Evolutionary conservation across 2,797 vertebrate species (phyloP), one percentile per base, ranked within the genome.

Genomic region (Syngnathus acus): DNA sequence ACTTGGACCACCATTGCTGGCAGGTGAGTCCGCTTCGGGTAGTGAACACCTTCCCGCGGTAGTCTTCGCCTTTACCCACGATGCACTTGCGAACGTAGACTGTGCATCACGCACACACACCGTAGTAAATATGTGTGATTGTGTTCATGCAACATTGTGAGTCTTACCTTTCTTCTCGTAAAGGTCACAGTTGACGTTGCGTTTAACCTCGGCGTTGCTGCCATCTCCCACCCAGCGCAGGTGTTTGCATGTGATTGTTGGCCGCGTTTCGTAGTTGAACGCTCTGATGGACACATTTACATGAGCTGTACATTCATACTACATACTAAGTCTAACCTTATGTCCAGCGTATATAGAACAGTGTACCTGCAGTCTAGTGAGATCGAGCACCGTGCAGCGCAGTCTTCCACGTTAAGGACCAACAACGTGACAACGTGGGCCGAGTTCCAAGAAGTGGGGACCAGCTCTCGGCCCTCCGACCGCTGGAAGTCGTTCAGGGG

Each of bases 111-210:
- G 70, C 38, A 40, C 17, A 68, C n/a, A 39, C 2, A 17, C 26
- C 7, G 60, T 38, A 19, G 16, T 14, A 7, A 58, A 37, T 0
- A 38, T 0, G 2, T 16, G 60, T 23, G 32, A 32, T 11, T 14
- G 50, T 3, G 19, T 16, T 63, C 2, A 42, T 10, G 21, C 13
- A 23, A 47, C 11, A 11, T 5, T 16, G 6, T 16, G 19, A 1
- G 7, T 62, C 11, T 82, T 76, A 94, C 96, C 93, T 89, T 99
- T 99, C 82, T 97, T 99, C 84, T 99, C 95, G 67, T 95, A 99
- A 48, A 98, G 91, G 77, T 98, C 94, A 23, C 93, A 95, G 89
- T 87, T 92, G 11, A 93, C 91, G 1, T 97, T 98, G 66, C 90
- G 94, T 84, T 94, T 92, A 72, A 98, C 87, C 63, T 86, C 87